These are phyloP conservation scores for Notodonta dromedarius DNA, from an alignment of 2,888 invertebrate genomes.

Conservation along the genomic window DNA sequence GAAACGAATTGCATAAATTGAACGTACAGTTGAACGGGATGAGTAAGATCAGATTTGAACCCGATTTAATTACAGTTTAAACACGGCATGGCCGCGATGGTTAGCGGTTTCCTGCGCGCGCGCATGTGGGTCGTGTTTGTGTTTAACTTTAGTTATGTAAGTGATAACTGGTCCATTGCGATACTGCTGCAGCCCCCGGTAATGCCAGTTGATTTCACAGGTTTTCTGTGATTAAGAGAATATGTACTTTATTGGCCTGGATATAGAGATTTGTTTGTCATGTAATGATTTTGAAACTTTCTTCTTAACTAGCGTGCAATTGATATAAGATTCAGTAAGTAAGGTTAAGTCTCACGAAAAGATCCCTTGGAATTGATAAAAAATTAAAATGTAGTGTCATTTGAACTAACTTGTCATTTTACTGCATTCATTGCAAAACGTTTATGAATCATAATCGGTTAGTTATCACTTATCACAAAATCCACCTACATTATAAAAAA, in stretches of 20 bases:
- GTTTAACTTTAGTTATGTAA: slow-evolving; percentile 61
- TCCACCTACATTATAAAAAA: too few species aligned
- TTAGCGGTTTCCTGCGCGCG: slow-evolving; percentile 73
- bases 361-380: too few species aligned
- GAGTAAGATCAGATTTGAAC: slow-evolving; percentile 63
- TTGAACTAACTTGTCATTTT: too few species aligned
- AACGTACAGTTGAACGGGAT: slow-evolving; percentile 36
- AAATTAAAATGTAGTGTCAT: too few species aligned
- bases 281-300: neutral
- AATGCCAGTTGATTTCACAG: slow-evolving; percentile 6
- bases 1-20: slow-evolving; percentile 21
- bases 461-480: too few species aligned
- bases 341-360: too few species aligned
- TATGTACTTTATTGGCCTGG: neutral
- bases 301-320: too few species aligned
- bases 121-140: slow-evolving; percentile 66
- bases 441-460: too few species aligned
- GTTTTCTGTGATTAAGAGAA: slow-evolving; percentile 1
- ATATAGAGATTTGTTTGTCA: neutral
- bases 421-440: too few species aligned
- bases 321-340: too few species aligned
- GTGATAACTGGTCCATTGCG: slow-evolving; percentile 59
- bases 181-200: slow-evolving; percentile 17
- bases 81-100: slow-evolving; percentile 65
- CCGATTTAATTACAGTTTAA: slow-evolving; percentile 72